Conservation (phyloP, 2,797 vertebrate genomes). For the Muraenolepis orangiensis region DNA sequence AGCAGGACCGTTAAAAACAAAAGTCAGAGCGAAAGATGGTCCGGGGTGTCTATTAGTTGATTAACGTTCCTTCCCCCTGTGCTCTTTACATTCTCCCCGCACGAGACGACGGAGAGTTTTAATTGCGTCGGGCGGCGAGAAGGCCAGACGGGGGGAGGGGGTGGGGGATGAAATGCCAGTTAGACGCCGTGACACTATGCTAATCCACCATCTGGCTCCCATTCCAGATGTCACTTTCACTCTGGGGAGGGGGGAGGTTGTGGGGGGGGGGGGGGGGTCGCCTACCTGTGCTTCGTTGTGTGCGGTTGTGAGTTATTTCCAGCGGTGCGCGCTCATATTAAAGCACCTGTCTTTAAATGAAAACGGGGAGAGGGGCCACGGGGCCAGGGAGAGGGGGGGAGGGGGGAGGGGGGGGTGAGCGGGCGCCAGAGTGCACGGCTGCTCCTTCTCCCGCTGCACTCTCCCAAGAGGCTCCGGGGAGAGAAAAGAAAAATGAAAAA, state of each 20-base stretch:
- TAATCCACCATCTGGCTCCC: conserved; percentile 41
- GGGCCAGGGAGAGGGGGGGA: too few species aligned
- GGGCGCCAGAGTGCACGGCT: too few species aligned
- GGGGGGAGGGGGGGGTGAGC: neutral
- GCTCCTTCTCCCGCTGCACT: neutral
- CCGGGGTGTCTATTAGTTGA: neutral
- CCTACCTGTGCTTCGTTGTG: neutral
- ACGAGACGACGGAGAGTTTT: conserved; percentile 38
- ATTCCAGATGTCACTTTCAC: conserved; percentile 21
- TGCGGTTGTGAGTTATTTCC: neutral
- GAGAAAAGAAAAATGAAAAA: neutral
- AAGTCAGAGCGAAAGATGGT: conserved; percentile 22
- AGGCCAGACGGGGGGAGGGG: neutral
- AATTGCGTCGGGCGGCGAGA: conserved; percentile 24
- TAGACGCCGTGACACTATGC: conserved; percentile 45
- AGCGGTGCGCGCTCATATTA: neutral
- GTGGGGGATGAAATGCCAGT: conserved; percentile 37
- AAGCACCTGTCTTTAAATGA: neutral
- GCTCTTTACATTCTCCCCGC: conserved; percentile 31
- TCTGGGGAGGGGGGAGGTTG: too few species aligned
- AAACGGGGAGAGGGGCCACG: neutral
- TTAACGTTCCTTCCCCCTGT: neutral
- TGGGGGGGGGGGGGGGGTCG: too few species aligned
- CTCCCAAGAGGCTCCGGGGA: neutral
- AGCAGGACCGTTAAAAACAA: neutral